These are phyloP conservation scores for Globodera ellingtonae DNA, from an alignment of 1,140 invertebrate genomes.

Conservation along the genomic window DNA sequence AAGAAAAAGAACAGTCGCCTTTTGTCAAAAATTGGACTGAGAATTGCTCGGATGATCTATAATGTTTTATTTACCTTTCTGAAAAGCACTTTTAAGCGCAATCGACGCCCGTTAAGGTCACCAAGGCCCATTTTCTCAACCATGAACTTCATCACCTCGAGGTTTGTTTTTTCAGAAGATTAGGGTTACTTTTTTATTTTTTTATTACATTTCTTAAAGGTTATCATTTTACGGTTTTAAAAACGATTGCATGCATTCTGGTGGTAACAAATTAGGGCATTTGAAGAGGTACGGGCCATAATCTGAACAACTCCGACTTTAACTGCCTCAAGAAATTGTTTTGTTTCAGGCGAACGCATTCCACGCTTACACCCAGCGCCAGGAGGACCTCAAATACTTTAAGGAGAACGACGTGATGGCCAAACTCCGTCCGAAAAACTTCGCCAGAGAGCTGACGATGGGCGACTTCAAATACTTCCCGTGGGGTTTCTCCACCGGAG, in stretches of 20 bases:
- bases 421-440: conserved; percentile 19
- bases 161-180: not conserved
- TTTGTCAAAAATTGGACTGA: not conserved
- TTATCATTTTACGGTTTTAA: not conserved
- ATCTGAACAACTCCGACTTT: too few species aligned
- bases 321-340: not conserved
- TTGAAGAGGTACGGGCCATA: not conserved
- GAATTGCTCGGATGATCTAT: not conserved
- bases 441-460: not conserved
- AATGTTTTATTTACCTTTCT: too few species aligned
- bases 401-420: conserved; percentile 20
- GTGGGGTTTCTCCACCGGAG: not conserved
- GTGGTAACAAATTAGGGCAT: not conserved
- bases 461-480: not conserved
- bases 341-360: not conserved
- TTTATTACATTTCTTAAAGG: too few species aligned
- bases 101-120: not conserved
- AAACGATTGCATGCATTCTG: not conserved
- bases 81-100: not conserved
- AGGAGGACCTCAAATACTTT: conserved; percentile 24
- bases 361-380: not conserved
- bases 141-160: not conserved
- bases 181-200: too few species aligned
- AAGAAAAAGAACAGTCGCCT: not conserved
- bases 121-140: not conserved